These are phyloP conservation scores for Idaea aversata DNA, from an alignment of 2,888 invertebrate genomes.

Conservation along the genomic window DNA sequence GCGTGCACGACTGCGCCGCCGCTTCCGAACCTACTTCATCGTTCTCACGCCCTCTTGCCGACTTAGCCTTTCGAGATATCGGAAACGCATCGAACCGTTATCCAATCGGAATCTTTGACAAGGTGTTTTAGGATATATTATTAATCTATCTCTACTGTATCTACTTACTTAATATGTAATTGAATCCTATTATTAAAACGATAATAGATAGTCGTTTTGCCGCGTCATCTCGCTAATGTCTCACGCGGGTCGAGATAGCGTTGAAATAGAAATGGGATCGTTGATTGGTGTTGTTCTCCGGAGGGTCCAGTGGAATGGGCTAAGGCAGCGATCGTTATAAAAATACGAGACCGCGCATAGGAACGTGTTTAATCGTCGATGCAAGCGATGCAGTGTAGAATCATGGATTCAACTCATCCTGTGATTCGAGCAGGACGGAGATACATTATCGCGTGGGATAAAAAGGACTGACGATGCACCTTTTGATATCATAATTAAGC, in stretches of 20 bases:
- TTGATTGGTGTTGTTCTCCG: constrained; percentile 40
- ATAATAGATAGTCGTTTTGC: constrained; percentile 49
- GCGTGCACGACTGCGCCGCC: constrained; percentile 57
- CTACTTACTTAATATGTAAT: constrained; percentile 41
- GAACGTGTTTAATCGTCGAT: constrained; percentile 76
- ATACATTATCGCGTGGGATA: constrained; percentile 44
- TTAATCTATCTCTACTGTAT: constrained; percentile 36
- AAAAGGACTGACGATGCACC: constrained; percentile 59
- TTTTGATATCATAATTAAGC: constrained; percentile 78
- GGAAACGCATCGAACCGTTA: constrained; percentile 44
- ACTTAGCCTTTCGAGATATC: constrained; percentile 39
- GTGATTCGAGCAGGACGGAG: constrained; percentile 52
- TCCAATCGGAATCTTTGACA: constrained; percentile 47
- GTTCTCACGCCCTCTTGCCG: constrained; percentile 62
- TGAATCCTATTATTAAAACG: constrained; percentile 42
- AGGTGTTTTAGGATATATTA: constrained; percentile 47
- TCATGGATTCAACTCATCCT: constrained; percentile 48
- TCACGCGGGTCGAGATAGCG: constrained; percentile 46
- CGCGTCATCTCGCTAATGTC: constrained; percentile 56
- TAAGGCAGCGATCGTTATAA: constrained; percentile 43
- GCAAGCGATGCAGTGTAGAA: constrained; percentile 50
- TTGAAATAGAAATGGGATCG: constrained; percentile 52
- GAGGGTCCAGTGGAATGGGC: constrained; percentile 29
- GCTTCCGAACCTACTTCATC: constrained; percentile 37
- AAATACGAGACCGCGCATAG: constrained; percentile 76